Base-by-base conservation (phyloP, 2,888 invertebrate genomes). In the Altica lythri region DNA sequence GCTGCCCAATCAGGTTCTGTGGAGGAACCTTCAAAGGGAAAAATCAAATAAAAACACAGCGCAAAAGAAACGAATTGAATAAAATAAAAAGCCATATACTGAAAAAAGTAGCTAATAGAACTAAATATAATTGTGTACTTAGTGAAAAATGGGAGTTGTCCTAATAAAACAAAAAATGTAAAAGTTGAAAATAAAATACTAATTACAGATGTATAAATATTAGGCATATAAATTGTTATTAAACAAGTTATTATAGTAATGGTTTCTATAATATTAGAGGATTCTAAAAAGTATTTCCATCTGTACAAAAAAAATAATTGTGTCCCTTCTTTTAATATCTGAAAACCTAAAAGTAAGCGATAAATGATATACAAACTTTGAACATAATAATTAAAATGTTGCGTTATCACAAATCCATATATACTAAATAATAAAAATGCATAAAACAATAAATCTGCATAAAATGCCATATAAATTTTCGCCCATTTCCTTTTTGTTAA, bases 61-160 rank as follows among this genome's bases (percentile, higher is more conserved):
- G 67, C 63, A 51, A 68, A 68, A 4, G 67, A 61, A 2, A 67
- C 40, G 50, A 68, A 67, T 38, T 62, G 63, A 8, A 68, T 61
- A 22, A 63, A 66, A 40, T 68, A 68, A 53, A 68, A 68, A 4
- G 59, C 49, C 9, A 60, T 59, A 38, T 68, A 67, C 38, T 66
- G 55, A 2, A 68, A 52, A 22, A 67, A 68, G 50, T 65, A 67
- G 14, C 61, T 62, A 6, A 62, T 59, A 0, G 66, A 66, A 17
- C 63, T 63, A 25, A 68, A 64, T 34, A 68, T 65, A 6, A 68
- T 60, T 40, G 65, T 66, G 34, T 65, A 68, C 43, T 66, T 68
- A 4, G 66, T 61, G 35, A 61, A 65, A n/a, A 44, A 40, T 1
- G 68, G 68, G 9, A 66, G 34, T 27, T 67, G 65, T 1, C 64